A percentile compares a stretch with the other conserved stretches of the same genome.
These are phyloP conservation scores for Calliphora vicina DNA, from an alignment of 1,140 invertebrate genomes.

Conservation along the genomic window DNA sequence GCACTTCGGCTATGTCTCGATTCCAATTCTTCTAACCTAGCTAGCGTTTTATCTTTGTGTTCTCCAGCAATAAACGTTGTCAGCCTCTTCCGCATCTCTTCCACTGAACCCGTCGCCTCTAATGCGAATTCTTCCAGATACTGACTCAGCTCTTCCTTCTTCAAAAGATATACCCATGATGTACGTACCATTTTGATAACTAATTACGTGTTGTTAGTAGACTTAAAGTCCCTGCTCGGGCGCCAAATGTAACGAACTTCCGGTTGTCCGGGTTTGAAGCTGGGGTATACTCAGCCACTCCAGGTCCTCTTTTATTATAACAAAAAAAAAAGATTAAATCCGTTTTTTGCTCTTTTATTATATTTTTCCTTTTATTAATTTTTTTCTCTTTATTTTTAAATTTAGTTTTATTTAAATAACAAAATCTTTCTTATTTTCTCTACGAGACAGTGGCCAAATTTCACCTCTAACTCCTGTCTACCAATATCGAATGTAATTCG, in stretches of 20 bases:
- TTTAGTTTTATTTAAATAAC: no score
- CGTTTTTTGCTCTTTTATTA: no score
- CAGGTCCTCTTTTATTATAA: no score
- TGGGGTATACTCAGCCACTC: no score
- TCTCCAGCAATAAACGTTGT: neutral
- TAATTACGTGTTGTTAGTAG: no score
- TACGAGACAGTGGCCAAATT: neutral
- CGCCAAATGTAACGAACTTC: no score
- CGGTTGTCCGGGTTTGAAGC: no score
- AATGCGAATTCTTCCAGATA: neutral
- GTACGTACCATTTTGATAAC: neutral
- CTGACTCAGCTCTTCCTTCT: neutral
- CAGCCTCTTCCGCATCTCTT: neutral
- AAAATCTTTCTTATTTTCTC: no score
- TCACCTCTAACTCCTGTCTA: neutral
- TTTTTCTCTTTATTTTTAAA: no score
- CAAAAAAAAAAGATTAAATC: no score
- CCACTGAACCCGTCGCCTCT: neutral
- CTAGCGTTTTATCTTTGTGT: neutral
- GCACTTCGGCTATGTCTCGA: neutral
- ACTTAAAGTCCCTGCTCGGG: no score
- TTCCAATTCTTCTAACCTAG: neutral
- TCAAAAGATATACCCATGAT: neutral
- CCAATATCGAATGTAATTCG: no score
- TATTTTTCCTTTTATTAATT: neutral